Base-by-base conservation (phyloP, 2,113 vertebrate species). In the Leptosomus discolor region DNA sequence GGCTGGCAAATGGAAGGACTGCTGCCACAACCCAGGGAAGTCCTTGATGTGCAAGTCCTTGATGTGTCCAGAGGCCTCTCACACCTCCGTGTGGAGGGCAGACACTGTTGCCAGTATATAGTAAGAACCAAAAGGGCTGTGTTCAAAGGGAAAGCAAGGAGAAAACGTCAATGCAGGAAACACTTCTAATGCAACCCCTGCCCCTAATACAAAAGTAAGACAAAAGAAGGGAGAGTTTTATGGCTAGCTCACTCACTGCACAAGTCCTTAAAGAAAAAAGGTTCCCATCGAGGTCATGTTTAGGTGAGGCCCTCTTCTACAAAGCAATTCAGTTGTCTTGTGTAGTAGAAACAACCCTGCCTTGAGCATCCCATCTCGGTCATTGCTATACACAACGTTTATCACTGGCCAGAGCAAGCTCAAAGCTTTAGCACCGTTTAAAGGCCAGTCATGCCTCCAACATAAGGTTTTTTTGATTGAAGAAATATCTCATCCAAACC, bases 121-220 rank as follows among this genome's bases (percentile, higher is more conserved):
- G 63, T 5, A 61, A 75, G 61, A 23, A 68, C 13, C 2, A 11
- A 36, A 88, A 56, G 10, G 8, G 17, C 58, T 0, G 0, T 11
- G 45, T 69, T 65, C 50, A 45, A 76, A 90, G n/a, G 15, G 9
- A 57, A 93, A 82, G 43, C 22, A 67, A 76, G 45, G 54, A 73
- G 29, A 73, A 83, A 73, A 19, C 7, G 12, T 30, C 12, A 57
- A 39, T 71, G 13, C 41, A 79, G 65, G 65, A 82, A 61, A 58
- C 10, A n/a, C 5, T 30, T 65, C 30, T 14, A 54, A 45, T 0
- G 0, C 12, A 50, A 39, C 3, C 4, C 10, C 32, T 39, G 19
- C 18, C 8, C 32, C 9, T 39, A n/a, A 2, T 8, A 34, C 65
- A 60, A 45, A 90, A 78, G 17, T n/a, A 32, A 65, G 34, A 39